Evolutionary conservation across 2,888 invertebrate species (phyloP), one percentile per base, ranked within the genome.

Genomic region (Drosophila macrospina): DNA sequence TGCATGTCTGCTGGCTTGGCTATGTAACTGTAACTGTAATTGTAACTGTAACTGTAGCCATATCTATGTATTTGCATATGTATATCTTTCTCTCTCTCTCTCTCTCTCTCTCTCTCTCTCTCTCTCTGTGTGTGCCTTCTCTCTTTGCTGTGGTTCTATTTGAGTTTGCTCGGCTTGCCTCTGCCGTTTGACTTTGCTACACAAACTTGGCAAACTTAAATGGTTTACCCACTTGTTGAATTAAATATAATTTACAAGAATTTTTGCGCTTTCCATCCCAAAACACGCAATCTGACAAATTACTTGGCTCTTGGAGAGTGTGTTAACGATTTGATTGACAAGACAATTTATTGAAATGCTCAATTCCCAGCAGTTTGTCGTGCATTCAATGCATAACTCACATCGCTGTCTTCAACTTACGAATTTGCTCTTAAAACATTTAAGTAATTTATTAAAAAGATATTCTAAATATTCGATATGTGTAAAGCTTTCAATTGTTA

Each of bases 141-240:
- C 52, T 52, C 42, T 26, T 30, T 50, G 28, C 10, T 36, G 6
- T 20, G 11, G 3, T 57, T 65, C 51, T 52, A 41, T 67, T 80
- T 84, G 62, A 69, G 81, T 73, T 70, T 66, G 36, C 39, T 74
- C 48, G 51, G 30, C 56, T 81, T 66, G 78, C 81, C 71, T 81
- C 61, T 30, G 71, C n/a, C 63, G 13, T 52, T 63, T 50, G 56
- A 55, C 64, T 69, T 64, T 65, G 55, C 52, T 50, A 44, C 60
- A 55, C 56, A 50, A 30, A 74, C 52, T 59, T 42, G 63, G 51
- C 62, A 74, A 74, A 65, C 50, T 74, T 65, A 76, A 66, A 73
- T 66, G 79, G 42, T 39, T 56, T 67, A 68, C 47, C 82, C 71
- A 82, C 85, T 82, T 85, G 81, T 82, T 82, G 85, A 78, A 65